Conservation (phyloP, 2,888 invertebrate species). For the Macrosiphum euphorbiae region DNA sequence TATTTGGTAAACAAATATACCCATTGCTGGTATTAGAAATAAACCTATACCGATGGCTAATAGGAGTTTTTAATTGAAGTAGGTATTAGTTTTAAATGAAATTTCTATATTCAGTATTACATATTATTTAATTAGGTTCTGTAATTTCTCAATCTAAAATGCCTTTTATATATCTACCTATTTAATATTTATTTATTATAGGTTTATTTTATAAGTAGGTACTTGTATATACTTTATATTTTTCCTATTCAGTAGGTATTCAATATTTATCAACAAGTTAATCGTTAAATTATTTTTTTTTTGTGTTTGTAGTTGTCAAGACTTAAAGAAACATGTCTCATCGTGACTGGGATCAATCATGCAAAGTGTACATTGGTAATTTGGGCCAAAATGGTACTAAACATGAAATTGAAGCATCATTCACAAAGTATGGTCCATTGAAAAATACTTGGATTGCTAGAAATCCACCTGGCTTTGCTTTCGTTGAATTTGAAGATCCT, state of each 20-base stretch:
- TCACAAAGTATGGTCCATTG: conserved; percentile 88
- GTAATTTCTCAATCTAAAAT: background rate
- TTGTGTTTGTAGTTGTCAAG: background rate
- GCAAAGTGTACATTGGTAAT: conserved; percentile 94
- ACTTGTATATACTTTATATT: background rate
- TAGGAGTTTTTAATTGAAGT: background rate
- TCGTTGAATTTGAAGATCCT: conserved; percentile 90
- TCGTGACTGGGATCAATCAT: conserved; percentile 87
- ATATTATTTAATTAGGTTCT: background rate
- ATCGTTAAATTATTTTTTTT: background rate
- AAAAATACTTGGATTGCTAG: conserved; percentile 95
- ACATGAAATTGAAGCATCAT: conserved; percentile 89
- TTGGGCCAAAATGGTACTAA: conserved; percentile 91
- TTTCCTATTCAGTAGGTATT: background rate
- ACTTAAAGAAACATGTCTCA: conserved; percentile 69
- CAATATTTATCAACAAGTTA: background rate
- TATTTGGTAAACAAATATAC: too few relatives aligned
- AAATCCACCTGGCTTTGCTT: conserved; percentile 93
- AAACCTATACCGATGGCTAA: background rate
- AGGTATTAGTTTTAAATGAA: background rate
- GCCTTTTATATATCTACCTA: too few relatives aligned
- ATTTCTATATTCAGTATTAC: background rate
- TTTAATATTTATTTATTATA: background rate
- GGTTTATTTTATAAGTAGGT: background rate
- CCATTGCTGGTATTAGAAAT: too few relatives aligned